These are phyloP conservation scores for Trichopria drosophilae DNA, from an alignment of 2,888 invertebrate genomes.

Conservation along the genomic window DNA sequence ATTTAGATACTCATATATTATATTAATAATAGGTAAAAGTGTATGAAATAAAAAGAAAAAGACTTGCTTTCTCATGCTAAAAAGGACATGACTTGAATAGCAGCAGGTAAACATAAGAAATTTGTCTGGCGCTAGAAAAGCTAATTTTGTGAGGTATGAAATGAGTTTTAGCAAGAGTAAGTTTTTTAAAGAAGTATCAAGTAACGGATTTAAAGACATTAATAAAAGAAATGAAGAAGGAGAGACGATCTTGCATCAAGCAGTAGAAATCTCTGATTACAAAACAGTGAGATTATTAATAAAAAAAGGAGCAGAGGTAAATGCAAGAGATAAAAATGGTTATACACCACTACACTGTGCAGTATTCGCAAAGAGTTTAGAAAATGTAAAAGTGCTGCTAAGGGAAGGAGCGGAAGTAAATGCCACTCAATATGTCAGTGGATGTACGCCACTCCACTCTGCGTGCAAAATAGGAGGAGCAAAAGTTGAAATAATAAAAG, in stretches of 20 bases:
- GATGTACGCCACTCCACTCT: conserved; percentile 27
- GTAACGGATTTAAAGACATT: conserved; percentile 17
- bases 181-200: conserved; percentile 22
- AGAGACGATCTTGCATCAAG: conserved; percentile 19
- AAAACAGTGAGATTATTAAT: conserved; percentile 25
- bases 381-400: conserved; percentile 25
- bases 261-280: conserved; percentile 23
- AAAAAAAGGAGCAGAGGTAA: conserved; percentile 20
- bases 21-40: conserved; percentile 17
- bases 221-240: conserved; percentile 23
- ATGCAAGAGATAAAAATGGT: conserved; percentile 27
- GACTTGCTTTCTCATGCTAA: conserved; percentile 23
- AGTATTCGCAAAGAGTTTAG: conserved; percentile 24
- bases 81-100: conserved; percentile 18
- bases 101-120: conserved; percentile 22
- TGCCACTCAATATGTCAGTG: conserved; percentile 24
- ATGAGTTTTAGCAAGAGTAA: conserved; percentile 15
- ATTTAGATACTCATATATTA: conserved; percentile 20
- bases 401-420: conserved; percentile 22
- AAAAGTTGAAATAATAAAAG: conserved; percentile 22
- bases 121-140: conserved; percentile 19
- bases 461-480: conserved; percentile 21
- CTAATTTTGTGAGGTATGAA: conserved; percentile 20
- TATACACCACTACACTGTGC: conserved; percentile 25
- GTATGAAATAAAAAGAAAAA: conserved; percentile 19